phyloP scores from a whole-genome alignment of 2,113 vertebrate species.

The Taurulus bubalis region DNA sequence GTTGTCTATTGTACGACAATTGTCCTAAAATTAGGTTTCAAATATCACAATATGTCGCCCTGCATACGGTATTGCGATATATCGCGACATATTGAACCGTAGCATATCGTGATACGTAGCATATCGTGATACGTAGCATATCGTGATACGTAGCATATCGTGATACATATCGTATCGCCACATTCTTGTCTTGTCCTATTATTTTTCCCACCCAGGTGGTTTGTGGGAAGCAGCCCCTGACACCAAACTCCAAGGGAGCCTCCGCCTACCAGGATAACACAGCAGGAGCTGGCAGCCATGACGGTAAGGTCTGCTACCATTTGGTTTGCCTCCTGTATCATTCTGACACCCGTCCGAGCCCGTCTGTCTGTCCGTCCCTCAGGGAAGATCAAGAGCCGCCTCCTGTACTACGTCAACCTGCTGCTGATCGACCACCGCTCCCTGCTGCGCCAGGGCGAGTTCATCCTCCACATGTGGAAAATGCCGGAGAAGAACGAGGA shows the following conservation, averaged over 20 bases:
- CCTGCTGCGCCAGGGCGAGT: slow-evolving; percentile 94
- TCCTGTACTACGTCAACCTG: slow-evolving; percentile 97
- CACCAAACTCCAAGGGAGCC: slow-evolving; percentile 78
- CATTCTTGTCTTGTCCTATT: not conserved
- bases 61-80: not conserved
- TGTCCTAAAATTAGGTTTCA: not conserved
- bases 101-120: not conserved
- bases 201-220: slow-evolving; percentile 79
- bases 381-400: slow-evolving; percentile 90
- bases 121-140: not conserved
- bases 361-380: not conserved
- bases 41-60: not conserved
- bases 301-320: slow-evolving; percentile 74
- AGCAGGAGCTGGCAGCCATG: slow-evolving; percentile 65
- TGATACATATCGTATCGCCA: not conserved
- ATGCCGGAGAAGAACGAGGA: slow-evolving; percentile 95
- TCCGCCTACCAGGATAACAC: slow-evolving; percentile 79
- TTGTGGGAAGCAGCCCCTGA: slow-evolving; percentile 89
- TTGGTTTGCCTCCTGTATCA: too few species aligned
- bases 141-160: not conserved
- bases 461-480: slow-evolving; percentile 99
- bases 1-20: not conserved
- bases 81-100: too few species aligned
- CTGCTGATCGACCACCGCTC: slow-evolving; percentile 95
- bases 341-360: slow-evolving; percentile 53